Percentiles rank a stretch among this genome's conserved stretches.
phyloP scores from a whole-genome alignment of 2,113 vertebrate genomes.

The Serilophus lunatus region DNA sequence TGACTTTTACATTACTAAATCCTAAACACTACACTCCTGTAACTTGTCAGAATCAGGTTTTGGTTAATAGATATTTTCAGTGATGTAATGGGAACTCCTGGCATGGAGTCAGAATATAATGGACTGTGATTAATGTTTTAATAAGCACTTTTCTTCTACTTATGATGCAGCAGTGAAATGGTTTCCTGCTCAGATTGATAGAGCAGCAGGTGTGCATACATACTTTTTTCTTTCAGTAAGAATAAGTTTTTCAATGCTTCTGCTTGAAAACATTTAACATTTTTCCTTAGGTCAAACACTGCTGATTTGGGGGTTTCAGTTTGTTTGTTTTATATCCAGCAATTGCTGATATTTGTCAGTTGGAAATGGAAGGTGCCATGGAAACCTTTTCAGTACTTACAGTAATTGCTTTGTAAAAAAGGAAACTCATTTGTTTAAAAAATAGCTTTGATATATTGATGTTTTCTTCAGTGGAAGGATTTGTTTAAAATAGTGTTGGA shows the following conservation, averaged over 20 bases:
- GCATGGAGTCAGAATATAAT: slow-evolving; percentile 79
- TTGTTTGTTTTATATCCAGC: slow-evolving; percentile 24
- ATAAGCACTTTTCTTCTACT: slow-evolving; percentile 80
- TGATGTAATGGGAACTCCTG: slow-evolving; percentile 84
- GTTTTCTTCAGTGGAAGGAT: slow-evolving; percentile 17
- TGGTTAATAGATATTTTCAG: slow-evolving; percentile 81
- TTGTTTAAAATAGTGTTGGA: slow-evolving; percentile 47
- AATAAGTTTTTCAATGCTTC: slow-evolving; percentile 37
- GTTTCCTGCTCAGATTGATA: slow-evolving; percentile 77
- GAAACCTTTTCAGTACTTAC: background rate
- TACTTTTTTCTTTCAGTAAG: slow-evolving; percentile 26
- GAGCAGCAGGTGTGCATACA: slow-evolving; percentile 73
- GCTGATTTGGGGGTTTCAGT: slow-evolving; percentile 1
- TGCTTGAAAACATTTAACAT: slow-evolving; percentile 23
- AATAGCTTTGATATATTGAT: slow-evolving; percentile 18
- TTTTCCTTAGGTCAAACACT: slow-evolving; percentile 15
- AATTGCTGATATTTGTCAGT: background rate
- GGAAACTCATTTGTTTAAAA: slow-evolving; percentile 37
- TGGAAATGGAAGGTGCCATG: background rate
- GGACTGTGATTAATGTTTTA: slow-evolving; percentile 85
- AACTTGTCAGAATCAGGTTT: slow-evolving; percentile 82
- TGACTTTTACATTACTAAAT: slow-evolving; percentile 76
- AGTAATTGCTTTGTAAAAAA: slow-evolving; percentile 40
- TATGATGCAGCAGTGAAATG: slow-evolving; percentile 74
- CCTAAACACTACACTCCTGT: slow-evolving; percentile 75